A percentile compares a stretch with the other conserved stretches of the same genome.
These are phyloP conservation scores for Atrichornis clamosus DNA, from an alignment of 2,113 vertebrate species.

Conservation along the genomic window DNA sequence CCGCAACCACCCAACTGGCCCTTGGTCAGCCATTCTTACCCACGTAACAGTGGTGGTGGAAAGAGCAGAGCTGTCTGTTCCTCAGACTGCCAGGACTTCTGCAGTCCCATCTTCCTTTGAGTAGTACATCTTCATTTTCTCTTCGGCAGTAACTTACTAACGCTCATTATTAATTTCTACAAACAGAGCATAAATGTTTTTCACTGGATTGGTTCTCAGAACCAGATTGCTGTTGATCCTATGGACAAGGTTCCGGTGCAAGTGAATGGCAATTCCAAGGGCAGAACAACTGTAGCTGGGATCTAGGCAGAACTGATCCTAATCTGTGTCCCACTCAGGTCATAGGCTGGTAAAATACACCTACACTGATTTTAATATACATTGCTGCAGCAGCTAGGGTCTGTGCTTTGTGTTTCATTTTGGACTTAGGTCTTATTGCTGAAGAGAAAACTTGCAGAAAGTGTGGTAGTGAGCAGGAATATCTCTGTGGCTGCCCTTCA, in stretches of 20 bases:
- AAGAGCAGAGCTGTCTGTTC: background rate
- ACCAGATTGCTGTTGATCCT: background rate
- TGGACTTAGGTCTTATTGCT: background rate
- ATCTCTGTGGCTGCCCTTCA: background rate
- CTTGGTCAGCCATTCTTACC: background rate
- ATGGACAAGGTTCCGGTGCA: background rate
- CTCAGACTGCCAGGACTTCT: background rate
- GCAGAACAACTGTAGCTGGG: accelerated
- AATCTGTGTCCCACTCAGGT: background rate
- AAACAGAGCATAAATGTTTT: background rate
- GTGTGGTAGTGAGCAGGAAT: background rate
- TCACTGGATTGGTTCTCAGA: background rate
- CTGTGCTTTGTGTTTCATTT: background rate
- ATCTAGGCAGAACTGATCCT: background rate
- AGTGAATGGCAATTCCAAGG: background rate
- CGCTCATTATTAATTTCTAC: background rate
- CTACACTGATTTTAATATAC: background rate
- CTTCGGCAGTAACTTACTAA: background rate
- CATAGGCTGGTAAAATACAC: background rate
- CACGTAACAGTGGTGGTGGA: background rate
- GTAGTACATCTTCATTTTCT: background rate
- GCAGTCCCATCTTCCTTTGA: background rate
- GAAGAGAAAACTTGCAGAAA: background rate
- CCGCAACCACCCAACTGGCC: background rate
- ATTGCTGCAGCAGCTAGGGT: background rate